phyloP scores from a whole-genome alignment of 2,113 vertebrate genomes.

The Forbesichthys papilliferus region DNA sequence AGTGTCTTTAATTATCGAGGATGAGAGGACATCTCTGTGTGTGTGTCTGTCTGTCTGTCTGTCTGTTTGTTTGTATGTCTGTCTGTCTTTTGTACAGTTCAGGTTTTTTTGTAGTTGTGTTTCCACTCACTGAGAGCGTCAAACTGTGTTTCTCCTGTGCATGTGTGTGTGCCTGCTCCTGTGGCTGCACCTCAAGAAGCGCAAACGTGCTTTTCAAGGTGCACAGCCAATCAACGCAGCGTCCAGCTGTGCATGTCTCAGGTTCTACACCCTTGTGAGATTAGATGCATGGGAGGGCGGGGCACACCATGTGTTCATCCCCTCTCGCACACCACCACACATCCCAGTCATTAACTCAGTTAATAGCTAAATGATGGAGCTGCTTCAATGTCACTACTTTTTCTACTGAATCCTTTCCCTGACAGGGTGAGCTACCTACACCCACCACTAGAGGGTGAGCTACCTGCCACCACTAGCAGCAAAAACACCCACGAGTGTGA shows the following conservation, averaged over 20 bases:
- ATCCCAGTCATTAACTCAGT: constrained; percentile 5
- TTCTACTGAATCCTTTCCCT: neutral
- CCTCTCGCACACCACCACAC: neutral
- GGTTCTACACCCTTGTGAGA: constrained; percentile 6
- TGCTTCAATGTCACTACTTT: constrained; percentile 24
- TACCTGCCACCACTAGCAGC: neutral
- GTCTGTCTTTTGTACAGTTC: neutral
- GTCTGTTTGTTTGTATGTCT: neutral
- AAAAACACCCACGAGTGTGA: too few species aligned
- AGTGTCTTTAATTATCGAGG: constrained; percentile 14
- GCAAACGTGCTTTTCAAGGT: constrained; percentile 1
- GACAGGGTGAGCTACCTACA: too few species aligned
- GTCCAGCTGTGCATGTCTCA: constrained; percentile 10
- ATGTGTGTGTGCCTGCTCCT: too few species aligned
- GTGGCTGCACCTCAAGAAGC: too few species aligned
- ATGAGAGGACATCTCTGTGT: neutral
- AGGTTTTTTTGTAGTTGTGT: neutral
- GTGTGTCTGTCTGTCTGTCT: neutral
- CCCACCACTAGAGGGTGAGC: too few species aligned
- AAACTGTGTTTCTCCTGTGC: too few species aligned
- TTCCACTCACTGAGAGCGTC: neutral
- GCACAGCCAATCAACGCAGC: constrained; percentile 10
- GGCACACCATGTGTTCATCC: neutral
- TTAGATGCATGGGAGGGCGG: constrained; percentile 5
- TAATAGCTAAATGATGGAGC: constrained; percentile 32